phyloP scores from a whole-genome alignment of 2,113 vertebrate genomes.

The Delphinus delphis region DNA sequence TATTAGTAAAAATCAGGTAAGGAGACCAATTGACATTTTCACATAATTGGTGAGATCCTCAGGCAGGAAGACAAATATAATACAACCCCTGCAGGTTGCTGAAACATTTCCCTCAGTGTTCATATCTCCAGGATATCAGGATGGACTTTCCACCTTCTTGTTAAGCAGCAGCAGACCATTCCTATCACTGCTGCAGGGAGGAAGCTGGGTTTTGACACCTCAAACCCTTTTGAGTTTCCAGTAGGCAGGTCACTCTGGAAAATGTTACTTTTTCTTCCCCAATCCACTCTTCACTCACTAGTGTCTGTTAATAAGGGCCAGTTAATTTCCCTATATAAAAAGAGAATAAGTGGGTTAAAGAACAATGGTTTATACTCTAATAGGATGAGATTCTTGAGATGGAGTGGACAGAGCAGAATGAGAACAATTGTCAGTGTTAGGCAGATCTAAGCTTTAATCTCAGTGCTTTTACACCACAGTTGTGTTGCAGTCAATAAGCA shows the following conservation, averaged over 20 bases:
- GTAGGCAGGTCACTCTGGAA: neutral
- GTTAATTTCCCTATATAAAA: neutral
- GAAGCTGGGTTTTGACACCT: neutral
- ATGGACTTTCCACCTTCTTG: neutral
- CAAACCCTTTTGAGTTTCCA: neutral
- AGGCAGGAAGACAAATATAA: slow-evolving; percentile 53
- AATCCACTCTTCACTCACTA: neutral
- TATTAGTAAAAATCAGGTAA: slow-evolving; percentile 16
- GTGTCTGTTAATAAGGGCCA: neutral
- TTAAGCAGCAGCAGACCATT: neutral
- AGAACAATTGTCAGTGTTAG: neutral
- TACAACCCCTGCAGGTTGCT: neutral
- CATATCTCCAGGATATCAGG: neutral
- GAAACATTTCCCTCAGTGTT: neutral
- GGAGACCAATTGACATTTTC: slow-evolving; percentile 53
- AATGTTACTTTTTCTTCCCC: neutral
- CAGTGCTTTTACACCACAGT: neutral
- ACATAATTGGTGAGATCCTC: slow-evolving; percentile 51
- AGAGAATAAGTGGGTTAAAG: neutral
- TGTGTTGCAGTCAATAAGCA: neutral
- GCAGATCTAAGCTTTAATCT: neutral
- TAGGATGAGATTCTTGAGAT: neutral
- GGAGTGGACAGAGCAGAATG: neutral
- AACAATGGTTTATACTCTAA: neutral
- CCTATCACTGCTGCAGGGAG: neutral